A percentile compares a stretch with the other conserved stretches of the same genome.
These are phyloP conservation scores for Carlito syrichta DNA, from an alignment of 2,113 vertebrate genomes.

Conservation along the genomic window DNA sequence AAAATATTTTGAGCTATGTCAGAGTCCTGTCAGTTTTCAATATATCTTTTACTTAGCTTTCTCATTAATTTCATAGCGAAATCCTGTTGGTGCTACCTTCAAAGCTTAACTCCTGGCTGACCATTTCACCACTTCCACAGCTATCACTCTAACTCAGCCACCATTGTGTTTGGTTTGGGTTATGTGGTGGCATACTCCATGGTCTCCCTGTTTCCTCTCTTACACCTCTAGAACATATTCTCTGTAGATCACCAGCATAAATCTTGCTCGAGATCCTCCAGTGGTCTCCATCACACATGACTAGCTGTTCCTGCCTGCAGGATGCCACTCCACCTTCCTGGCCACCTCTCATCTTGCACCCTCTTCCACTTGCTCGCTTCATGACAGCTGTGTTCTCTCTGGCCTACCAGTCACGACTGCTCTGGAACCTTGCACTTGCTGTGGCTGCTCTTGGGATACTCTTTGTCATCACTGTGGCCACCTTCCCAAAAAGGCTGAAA, in stretches of 20 bases:
- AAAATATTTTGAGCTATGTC: neutral
- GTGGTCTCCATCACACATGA: neutral
- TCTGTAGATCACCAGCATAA: neutral
- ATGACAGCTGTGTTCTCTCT: neutral
- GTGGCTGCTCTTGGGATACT: neutral
- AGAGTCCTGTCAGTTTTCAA: neutral
- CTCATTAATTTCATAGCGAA: neutral
- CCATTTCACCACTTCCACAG: neutral
- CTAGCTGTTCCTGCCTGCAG: neutral
- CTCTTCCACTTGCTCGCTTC: neutral
- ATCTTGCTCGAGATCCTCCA: neutral
- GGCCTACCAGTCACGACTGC: neutral
- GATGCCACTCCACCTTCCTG: neutral
- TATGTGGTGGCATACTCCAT: neutral
- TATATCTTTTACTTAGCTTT: neutral
- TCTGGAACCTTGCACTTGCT: neutral
- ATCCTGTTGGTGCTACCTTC: neutral
- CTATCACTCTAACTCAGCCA: neutral
- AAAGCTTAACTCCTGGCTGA: neutral
- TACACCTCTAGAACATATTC: neutral
- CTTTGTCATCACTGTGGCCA: neutral
- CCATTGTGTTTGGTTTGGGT: neutral
- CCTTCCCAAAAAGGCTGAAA: neutral
- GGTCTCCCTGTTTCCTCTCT: neutral
- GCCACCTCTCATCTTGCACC: rapidly evolving